Base-by-base conservation (phyloP, 2,888 invertebrate genomes). In the Thecophora atra region DNA sequence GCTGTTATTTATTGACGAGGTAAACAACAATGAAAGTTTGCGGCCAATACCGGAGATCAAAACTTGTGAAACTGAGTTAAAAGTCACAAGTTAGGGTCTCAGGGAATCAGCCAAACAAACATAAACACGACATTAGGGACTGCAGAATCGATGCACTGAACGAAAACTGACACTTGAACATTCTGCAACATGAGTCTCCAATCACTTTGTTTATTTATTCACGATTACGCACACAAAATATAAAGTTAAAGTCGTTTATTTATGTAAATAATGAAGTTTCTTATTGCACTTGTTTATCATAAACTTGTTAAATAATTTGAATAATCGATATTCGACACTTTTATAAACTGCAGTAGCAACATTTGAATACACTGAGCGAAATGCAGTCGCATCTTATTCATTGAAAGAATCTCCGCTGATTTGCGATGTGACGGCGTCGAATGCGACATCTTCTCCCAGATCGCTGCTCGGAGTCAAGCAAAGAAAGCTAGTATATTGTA, bases 51-150 rank as follows among this genome's bases (percentile, higher is more conserved):
- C 87, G 86, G 87, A 87, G 87, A 87, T 87, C 87, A 87, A 87
- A 87, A 87, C 86, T 87, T 87, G 87, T 87, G 87, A 87, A 87
- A 85, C 87, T 87, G 84, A 83, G 82, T 81, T 79, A 83, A 84
- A 85, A 87, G 87, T 87, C 87, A 87, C 87, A 87, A 87, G 86
- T 87, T 87, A 87, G 87, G 87, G 87, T 87, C 87, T 87, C 87
- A 87, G 87, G 87, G 87, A 87, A 87, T 85, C 84, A 86, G 86
- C 87, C 84, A 84, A 81, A 84, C 86, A 87, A 86, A 86, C 87
- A 85, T 83, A 80, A 81, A 78, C 75, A 80, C 76, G 79, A 28
- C 28, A 54, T 21, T 26, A n/a, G 8, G 26, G 28, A 30, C 28
- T 26, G n/a, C 28, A 1, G 15, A 58, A 54, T n/a, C 8, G 47